Conservation (phyloP, 2,888 invertebrate species). For the Drosophila nr. medialis region DNA sequence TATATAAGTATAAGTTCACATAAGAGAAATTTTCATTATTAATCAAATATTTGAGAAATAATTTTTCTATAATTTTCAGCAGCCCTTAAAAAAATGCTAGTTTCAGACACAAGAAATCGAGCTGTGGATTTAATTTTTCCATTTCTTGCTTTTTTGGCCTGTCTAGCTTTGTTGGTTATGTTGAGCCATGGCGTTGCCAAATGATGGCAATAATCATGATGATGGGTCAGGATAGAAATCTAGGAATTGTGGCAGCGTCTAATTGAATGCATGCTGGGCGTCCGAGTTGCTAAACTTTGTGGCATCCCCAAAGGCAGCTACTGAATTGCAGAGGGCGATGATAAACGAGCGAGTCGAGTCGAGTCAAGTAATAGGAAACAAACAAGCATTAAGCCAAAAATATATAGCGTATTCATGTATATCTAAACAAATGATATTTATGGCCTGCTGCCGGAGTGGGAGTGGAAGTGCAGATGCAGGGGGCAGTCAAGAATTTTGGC, state of each 20-base stretch:
- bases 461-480: constrained; percentile 13
- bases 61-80: background rate
- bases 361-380: constrained; percentile 63
- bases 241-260: constrained; percentile 51
- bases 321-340: constrained; percentile 54
- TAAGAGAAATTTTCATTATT: background rate
- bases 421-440: constrained; percentile 76
- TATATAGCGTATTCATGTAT: constrained; percentile 33
- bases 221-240: constrained; percentile 51
- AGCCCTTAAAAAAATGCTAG: accelerated
- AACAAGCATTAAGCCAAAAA: constrained; percentile 72
- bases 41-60: background rate
- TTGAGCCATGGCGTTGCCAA: constrained; percentile 40
- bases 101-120: background rate
- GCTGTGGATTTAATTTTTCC: background rate
- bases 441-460: constrained; percentile 39
- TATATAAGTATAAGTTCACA: background rate
- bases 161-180: background rate
- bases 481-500: constrained; percentile 51
- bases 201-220: constrained; percentile 55
- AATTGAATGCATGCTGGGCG: constrained; percentile 73
- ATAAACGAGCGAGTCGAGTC: constrained; percentile 66
- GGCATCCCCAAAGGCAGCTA: constrained; percentile 42
- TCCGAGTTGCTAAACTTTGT: constrained; percentile 40
- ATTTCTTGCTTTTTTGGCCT: background rate